Evolutionary conservation across 1,140 invertebrate genomes (phyloP), one percentile per base, ranked within the genome.

Genomic region (Dendroctonus valens): DNA sequence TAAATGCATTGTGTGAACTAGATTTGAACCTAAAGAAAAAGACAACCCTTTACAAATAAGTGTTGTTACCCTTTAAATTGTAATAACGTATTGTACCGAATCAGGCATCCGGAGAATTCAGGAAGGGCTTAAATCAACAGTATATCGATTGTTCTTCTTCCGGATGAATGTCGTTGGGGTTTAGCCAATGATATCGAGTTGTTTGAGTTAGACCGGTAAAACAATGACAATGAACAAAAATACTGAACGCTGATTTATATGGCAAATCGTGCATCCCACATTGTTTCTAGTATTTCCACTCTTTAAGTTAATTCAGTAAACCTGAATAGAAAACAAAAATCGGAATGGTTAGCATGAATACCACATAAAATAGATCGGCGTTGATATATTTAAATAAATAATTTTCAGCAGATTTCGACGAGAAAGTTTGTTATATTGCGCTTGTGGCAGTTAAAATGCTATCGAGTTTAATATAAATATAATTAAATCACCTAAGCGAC

Each of bases 191-290:
- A 64, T 39, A 39, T 64, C 61, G 15, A 51, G 50, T 39, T 64
- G 52, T 64, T 64, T 55, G 41, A 64, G 48, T 52, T 64, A 42
- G 61, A 51, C 54, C 61, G 55, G 55, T 55, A 40, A n/a, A 51
- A 52, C 52, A 55, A 55, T 14, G 51, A 64, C 52, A 64, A 64
- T 64, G 40, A 64, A 64, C 53, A 64, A 64, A 55, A 64, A 64
- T 55, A 44, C 46, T 41, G 11, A 55, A 64, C 44, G 54, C 61
- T 64, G 26, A 26, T 26, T 26, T 26, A 26, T 26, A 26, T 26
- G 26, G 26, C 26, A 26, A 26, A 26, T 2, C 26, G 26, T 26
- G 26, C 26, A 26, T 3, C 26, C 26, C 26, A 26, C 26, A 26
- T 26, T 26, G 26, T 26, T 26, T 26, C 3, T 26, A 3, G 26